Base-by-base conservation (phyloP, 2,797 vertebrate genomes). In the Brachyalestes nurse region DNA sequence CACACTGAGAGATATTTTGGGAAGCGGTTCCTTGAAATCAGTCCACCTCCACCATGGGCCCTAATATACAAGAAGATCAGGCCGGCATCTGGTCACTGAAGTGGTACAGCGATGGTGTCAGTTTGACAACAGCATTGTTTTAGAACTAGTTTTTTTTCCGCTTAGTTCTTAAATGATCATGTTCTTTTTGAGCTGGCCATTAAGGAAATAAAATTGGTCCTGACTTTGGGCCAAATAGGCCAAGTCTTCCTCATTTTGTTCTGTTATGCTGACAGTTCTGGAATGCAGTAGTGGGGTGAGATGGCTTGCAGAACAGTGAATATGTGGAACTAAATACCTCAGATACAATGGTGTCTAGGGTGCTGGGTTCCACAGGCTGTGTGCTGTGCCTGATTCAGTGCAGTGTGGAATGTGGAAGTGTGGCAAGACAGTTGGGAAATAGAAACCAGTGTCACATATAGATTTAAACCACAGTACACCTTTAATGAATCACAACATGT, bases 1-100 rank as follows among this genome's bases (percentile, higher is more conserved):
- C 74, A 34, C 49, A n/a, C 58, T 28, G 12, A 45, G 69, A 71
- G 69, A 57, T 82, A 79, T 82, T 82, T 80, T 82, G 73, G 61
- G 66, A 72, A 67, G 38, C 0, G 9, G 76, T 40, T 64, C 12
- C 49, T 61, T 69, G 42, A 40, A 2, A 49, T 71, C 13, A 47
- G 45, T 25, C 28, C 72, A n/a, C 17, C 40, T 17, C 12, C 40
- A 66, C 5, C 8, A 4, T 40, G 45, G n/a, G 77, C 12, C 23
- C 49, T 19, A 51, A 19, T 23, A 60, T 23, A 73, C 17, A 77
- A 14, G 25, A 70, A 57, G 13, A 38, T 25, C 53, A 79, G 60
- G n/a, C 28, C 14, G 72, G 49, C 34, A 25, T 16, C 23, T 23
- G 51, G 21, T 72, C 21, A n/a, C 17, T 40, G 28, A 61, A 40